These are phyloP conservation scores for Pachydiplax longipennis DNA, from an alignment of 2,888 invertebrate genomes.

Conservation along the genomic window DNA sequence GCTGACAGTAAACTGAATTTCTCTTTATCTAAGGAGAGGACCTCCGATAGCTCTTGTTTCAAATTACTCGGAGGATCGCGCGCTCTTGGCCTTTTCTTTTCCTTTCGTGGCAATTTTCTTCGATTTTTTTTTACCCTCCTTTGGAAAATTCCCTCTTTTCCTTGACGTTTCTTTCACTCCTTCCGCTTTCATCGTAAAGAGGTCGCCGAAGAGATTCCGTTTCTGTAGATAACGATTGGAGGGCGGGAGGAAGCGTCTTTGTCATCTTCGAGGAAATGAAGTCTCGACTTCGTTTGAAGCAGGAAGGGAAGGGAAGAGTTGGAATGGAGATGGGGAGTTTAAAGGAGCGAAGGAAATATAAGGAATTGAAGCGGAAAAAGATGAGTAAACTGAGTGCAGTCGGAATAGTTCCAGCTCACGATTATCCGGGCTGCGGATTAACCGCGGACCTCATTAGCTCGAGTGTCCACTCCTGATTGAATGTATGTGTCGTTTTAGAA, in stretches of 20 bases:
- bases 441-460: too few relatives aligned
- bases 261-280: slow-evolving; percentile 39
- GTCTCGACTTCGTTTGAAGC: slow-evolving; percentile 34
- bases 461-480: too few relatives aligned
- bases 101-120: neutral
- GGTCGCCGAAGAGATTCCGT: slow-evolving; percentile 8
- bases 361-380: neutral
- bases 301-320: neutral
- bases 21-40: too few relatives aligned
- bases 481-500: too few relatives aligned
- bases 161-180: neutral
- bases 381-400: neutral
- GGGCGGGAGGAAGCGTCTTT: slow-evolving; percentile 29
- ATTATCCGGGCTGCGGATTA: too few relatives aligned
- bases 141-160: neutral
- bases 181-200: slow-evolving; percentile 14
- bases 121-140: neutral
- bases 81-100: neutral
- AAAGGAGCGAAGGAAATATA: neutral
- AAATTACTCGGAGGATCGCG: too few relatives aligned
- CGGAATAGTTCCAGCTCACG: too few relatives aligned
- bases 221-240: slow-evolving; percentile 31
- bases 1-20: too few relatives aligned
- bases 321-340: neutral
- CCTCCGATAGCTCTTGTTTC: too few relatives aligned